Percentiles rank a stretch among this genome's conserved stretches.
Conservation (phyloP, 2,888 invertebrate genomes). For the Oithona nana region DNA sequence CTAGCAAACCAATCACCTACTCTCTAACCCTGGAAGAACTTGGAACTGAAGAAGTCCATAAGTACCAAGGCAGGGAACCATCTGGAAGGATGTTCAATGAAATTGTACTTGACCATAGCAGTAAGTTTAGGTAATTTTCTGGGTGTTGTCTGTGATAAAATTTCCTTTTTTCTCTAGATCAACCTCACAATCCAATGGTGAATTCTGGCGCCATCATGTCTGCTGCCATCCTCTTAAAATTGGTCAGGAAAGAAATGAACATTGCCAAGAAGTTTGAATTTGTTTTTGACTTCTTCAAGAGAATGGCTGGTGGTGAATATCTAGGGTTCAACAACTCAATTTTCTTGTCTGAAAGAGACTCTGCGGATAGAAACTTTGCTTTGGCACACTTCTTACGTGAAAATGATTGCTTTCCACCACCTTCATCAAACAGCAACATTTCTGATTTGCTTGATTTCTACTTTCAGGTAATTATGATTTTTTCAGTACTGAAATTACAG, state of each 20-base stretch:
- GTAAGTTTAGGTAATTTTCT: conserved; percentile 20
- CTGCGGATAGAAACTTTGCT: conserved; percentile 89
- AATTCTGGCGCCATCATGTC: conserved; percentile 89
- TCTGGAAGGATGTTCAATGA: conserved; percentile 28
- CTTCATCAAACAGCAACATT: conserved; percentile 67
- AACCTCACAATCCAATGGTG: conserved; percentile 96
- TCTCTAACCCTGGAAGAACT: conserved; percentile 29
- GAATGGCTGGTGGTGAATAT: conserved; percentile 68
- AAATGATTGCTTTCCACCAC: conserved; percentile 84
- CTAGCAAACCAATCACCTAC: conserved; percentile 30
- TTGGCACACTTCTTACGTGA: conserved; percentile 93
- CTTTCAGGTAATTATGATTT: conserved; percentile 49
- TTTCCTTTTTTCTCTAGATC: conserved; percentile 42
- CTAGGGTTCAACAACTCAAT: conserved; percentile 86
- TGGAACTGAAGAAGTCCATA: conserved; percentile 30
- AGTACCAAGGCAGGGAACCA: conserved; percentile 31
- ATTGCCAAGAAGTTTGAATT: conserved; percentile 80
- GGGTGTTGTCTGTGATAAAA: neutral
- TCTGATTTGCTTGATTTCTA: conserved; percentile 92
- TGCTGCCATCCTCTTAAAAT: conserved; percentile 60
- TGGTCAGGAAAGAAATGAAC: conserved; percentile 62
- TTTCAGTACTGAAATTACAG: no score
- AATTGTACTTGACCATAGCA: conserved; percentile 26
- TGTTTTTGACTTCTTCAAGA: conserved; percentile 66
- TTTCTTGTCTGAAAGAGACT: conserved; percentile 85